Evolutionary conservation across 64 coral and sea anemone genomes (phyloP).

Genomic region (Cladopsammia gracilis): DNA sequence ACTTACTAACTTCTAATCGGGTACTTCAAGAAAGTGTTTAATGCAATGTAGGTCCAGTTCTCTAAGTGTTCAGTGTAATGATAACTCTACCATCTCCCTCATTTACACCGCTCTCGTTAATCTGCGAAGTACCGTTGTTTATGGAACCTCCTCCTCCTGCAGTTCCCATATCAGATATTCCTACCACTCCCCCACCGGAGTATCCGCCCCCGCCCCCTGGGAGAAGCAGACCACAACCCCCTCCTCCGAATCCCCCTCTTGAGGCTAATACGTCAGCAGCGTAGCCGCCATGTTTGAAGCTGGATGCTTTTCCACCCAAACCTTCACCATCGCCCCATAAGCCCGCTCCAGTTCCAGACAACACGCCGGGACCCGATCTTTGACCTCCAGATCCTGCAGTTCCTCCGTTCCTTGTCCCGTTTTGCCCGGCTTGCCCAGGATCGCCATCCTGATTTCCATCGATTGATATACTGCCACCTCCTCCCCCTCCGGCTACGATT

Average conservation of each 20-base stretch:
- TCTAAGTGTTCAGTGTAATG: slow-evolving; percentile 18
- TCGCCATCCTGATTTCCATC: slow-evolving; percentile 54
- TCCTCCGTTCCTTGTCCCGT: slow-evolving; percentile 74
- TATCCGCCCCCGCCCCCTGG: slow-evolving; percentile 74
- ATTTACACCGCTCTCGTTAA: slow-evolving; percentile 55
- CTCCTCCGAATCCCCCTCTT: slow-evolving; percentile 60
- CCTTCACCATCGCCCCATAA: slow-evolving; percentile 47
- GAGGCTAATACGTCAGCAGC: not conserved
- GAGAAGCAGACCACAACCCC: slow-evolving; percentile 20
- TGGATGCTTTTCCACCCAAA: not conserved
- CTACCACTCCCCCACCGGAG: slow-evolving; percentile 59
- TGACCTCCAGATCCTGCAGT: slow-evolving; percentile 61
- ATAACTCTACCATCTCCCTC: slow-evolving; percentile 54
- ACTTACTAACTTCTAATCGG: no score
- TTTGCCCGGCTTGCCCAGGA: slow-evolving; percentile 62
- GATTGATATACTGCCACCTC: slow-evolving; percentile 66
- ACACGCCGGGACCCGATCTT: not conserved
- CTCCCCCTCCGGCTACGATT: slow-evolving; percentile 75
- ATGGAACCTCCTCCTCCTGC: slow-evolving; percentile 73
- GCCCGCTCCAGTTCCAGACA: slow-evolving; percentile 65
- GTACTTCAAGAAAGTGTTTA: no score
- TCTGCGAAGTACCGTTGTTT: slow-evolving; percentile 39
- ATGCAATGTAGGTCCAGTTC: not conserved
- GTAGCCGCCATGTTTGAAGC: slow-evolving; percentile 64
- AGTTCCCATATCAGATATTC: not conserved